Base-by-base conservation (phyloP, 1,140 invertebrate genomes). In the Trichonephila inaurata region DNA sequence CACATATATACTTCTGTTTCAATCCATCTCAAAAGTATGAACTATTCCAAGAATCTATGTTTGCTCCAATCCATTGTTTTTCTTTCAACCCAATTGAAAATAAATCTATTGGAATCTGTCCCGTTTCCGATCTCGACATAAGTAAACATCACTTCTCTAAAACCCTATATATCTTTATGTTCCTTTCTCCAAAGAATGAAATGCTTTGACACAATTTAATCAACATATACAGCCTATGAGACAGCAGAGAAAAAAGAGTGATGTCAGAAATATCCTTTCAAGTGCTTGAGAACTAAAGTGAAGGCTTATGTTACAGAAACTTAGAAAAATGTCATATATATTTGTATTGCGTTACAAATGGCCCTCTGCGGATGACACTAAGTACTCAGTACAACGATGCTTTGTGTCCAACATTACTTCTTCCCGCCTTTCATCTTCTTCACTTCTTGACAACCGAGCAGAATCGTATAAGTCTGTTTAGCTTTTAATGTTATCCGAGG, bases 311-410 rank as follows among this genome's bases (percentile, higher is more conserved):
- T 87, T 87, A 87, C 91, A 77, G 51, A 92, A 92, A 86, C 83
- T 92, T 87, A 87, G 82, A 92, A 92, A 92, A 92, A 92, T 92
- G 91, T 83, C 91, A 92, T 87, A 44, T 72, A 92, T 92, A 92
- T 92, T 92, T 92, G 91, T 92, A 87, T 92, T 87, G 83, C 82
- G 64, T 92, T 92, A 92, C 91, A 92, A 92, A 92, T 92, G 66
- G 91, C 62, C 44, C 82, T 92, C 91, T 92, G 91, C 64, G 33
- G 24, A 77, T 92, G 91, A 92, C 91, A 92, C 91, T 92, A 92
- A 92, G 91, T 83, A 87, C 83, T 87, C 44, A 21, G 64, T 87
- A 87, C 83, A 92, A 51, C 33, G 82, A 21, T 87, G 91, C 91
- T 92, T 92, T 92, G 91, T 92, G 91, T 92, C 83, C 91, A 77